These are phyloP conservation scores for Acropora tenuis DNA, from an alignment of 64 coral and sea anemone species.

Conservation along the genomic window DNA sequence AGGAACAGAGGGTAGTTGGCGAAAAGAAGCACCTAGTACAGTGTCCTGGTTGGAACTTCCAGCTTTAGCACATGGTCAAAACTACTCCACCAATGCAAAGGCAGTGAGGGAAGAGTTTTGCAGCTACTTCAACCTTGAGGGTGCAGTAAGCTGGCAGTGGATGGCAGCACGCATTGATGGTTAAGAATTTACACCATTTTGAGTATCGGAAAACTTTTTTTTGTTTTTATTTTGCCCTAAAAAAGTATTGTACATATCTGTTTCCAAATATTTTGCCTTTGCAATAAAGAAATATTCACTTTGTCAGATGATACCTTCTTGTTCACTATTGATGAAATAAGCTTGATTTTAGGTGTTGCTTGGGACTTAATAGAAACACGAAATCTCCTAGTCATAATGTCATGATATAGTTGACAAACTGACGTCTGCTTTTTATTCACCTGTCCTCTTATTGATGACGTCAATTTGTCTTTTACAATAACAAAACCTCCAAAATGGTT, in stretches of 20 bases:
- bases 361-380: not conserved
- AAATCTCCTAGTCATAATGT: conserved; percentile 1
- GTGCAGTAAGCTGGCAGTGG: conserved; percentile 43
- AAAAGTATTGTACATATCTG: conserved; percentile 3
- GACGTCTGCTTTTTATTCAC: not conserved
- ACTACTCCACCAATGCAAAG: conserved; percentile 6
- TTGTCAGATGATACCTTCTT: not conserved
- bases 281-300: conserved; percentile 22
- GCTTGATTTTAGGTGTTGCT: conserved; percentile 2
- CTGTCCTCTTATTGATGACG: not conserved
- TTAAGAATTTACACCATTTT: conserved; percentile 26
- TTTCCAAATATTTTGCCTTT: conserved; percentile 2
- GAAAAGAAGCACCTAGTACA: conserved; percentile 6
- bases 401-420: not conserved
- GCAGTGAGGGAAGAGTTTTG: conserved; percentile 16
- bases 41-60: not conserved
- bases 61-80: not conserved
- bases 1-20: not conserved
- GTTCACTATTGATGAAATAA: conserved; percentile 16
- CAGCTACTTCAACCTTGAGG: conserved; percentile 11
- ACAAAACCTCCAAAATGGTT: no score
- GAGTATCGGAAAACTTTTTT: not conserved
- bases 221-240: not conserved
- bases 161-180: conserved; percentile 22
- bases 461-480: not conserved